Evolutionary conservation across 2,888 invertebrate species (phyloP).

Genomic region (Myathropa florea): DNA sequence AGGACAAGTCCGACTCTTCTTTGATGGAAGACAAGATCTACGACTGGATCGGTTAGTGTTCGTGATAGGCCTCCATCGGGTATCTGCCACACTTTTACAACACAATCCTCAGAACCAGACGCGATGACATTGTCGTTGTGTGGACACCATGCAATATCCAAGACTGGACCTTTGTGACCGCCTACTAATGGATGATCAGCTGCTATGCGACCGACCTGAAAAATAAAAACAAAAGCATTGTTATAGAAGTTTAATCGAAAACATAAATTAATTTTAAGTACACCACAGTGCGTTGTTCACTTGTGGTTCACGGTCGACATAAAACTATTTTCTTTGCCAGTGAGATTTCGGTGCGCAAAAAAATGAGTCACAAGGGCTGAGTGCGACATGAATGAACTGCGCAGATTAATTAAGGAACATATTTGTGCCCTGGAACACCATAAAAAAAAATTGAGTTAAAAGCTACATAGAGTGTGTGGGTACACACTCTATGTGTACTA

Average conservation of each 20-base stretch:
- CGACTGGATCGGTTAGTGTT: slow-evolving; percentile 95
- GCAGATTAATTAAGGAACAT: too few relatives aligned
- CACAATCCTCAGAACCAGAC: slow-evolving; percentile 97
- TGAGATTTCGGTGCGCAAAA: too few relatives aligned
- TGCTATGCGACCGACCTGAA: slow-evolving; percentile 94
- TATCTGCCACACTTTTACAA: slow-evolving; percentile 98
- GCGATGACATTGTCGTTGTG: slow-evolving; percentile 99
- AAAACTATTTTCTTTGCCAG: too few relatives aligned
- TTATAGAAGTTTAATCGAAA: background rate
- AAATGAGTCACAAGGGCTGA: too few relatives aligned
- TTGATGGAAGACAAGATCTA: slow-evolving; percentile 95
- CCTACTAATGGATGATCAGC: slow-evolving; percentile 97
- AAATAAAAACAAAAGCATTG: background rate
- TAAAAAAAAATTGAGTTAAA: too few relatives aligned
- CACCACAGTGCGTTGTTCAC: too few relatives aligned
- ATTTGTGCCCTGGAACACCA: too few relatives aligned
- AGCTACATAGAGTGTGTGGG: too few relatives aligned
- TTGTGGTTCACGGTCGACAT: too few relatives aligned
- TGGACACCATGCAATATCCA: slow-evolving; percentile 99
- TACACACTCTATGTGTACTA: too few relatives aligned
- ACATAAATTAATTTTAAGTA: too few relatives aligned
- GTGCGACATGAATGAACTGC: too few relatives aligned
- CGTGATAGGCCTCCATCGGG: slow-evolving; percentile 94
- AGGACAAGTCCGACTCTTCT: slow-evolving; percentile 94
- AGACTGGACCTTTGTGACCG: slow-evolving; percentile 97